Conservation (phyloP, 2,113 vertebrate species). For the Nettapus auritus region DNA sequence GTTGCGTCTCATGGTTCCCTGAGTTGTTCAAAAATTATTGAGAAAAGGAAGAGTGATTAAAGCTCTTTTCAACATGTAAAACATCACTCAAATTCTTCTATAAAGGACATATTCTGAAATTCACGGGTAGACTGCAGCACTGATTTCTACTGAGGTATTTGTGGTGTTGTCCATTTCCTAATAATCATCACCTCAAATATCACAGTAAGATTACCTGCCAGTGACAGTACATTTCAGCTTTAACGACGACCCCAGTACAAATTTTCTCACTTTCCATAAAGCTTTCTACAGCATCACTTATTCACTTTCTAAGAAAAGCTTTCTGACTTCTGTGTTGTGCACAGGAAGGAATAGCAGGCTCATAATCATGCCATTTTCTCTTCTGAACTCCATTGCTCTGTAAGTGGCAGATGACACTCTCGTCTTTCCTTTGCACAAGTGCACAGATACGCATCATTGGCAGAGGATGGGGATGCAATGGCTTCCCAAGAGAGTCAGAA, state of each 20-base stretch:
- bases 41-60: background rate
- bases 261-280: background rate
- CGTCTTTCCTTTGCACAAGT: constrained; percentile 21
- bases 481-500: constrained; percentile 11
- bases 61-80: background rate
- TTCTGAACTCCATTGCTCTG: background rate
- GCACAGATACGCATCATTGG: constrained; percentile 11
- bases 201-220: background rate
- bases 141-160: background rate
- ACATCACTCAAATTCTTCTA: background rate
- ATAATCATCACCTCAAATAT: background rate
- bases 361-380: background rate
- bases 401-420: constrained; percentile 34
- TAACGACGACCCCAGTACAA: background rate
- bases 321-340: background rate
- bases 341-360: background rate
- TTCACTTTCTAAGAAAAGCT: background rate
- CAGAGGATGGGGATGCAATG: constrained; percentile 32
- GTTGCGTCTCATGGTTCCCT: background rate
- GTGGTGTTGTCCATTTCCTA: background rate
- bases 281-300: background rate
- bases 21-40: background rate
- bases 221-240: background rate
- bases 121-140: background rate
- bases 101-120: background rate